Evolutionary conservation across 2,113 vertebrate genomes (phyloP).

Genomic region (Ammodramus savannarum): DNA sequence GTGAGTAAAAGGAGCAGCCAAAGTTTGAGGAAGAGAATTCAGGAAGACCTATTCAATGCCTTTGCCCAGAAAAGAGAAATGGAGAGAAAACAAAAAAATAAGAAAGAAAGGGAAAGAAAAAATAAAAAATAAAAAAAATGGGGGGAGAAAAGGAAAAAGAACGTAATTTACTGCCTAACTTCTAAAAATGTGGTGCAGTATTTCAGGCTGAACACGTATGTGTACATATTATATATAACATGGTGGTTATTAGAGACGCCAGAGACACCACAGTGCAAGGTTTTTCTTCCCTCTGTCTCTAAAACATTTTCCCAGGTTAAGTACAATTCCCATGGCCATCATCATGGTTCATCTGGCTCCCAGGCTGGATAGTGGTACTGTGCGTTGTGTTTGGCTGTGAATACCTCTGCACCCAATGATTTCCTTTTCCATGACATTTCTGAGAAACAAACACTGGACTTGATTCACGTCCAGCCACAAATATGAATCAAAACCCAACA

Average conservation of each 20-base stretch:
- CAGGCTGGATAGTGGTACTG: neutral
- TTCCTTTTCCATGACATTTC: constrained; percentile 63
- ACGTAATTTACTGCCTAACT: neutral
- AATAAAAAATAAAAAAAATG: rapidly evolving
- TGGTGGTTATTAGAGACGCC: neutral
- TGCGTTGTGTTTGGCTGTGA: constrained; percentile 33
- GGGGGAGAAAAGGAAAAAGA: rapidly evolving
- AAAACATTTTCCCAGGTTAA: constrained; percentile 54
- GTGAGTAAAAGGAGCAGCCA: neutral
- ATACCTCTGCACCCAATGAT: constrained; percentile 24
- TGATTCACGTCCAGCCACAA: constrained; percentile 47
- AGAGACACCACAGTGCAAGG: neutral
- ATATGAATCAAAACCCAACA: constrained; percentile 57
- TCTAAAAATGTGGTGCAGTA: neutral
- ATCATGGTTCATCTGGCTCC: constrained; percentile 22
- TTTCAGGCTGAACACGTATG: neutral
- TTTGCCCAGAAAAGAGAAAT: neutral
- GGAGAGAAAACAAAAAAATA: rapidly evolving
- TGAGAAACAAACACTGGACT: constrained; percentile 59
- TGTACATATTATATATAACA: neutral
- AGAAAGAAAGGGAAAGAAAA: rapidly evolving
- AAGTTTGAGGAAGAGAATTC: neutral
- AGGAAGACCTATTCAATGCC: neutral
- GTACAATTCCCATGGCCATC: constrained; percentile 15
- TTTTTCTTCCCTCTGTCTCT: neutral